These are phyloP conservation scores for Drosophila subsilvestris DNA, from an alignment of 2,888 invertebrate genomes.

Conservation along the genomic window DNA sequence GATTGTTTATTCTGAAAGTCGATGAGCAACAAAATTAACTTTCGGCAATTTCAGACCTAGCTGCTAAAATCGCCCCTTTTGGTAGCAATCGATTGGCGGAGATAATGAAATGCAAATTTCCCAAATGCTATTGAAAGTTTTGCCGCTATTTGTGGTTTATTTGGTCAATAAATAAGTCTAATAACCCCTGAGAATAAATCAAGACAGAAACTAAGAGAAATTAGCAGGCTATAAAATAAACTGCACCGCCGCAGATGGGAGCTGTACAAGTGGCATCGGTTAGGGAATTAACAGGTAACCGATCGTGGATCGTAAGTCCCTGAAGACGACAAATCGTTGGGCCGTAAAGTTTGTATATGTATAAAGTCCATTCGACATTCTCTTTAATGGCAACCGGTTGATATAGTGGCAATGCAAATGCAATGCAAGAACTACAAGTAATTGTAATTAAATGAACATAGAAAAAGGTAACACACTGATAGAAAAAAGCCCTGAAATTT, in stretches of 20 bases:
- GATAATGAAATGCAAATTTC: conserved; percentile 35
- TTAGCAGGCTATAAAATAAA: conserved; percentile 57
- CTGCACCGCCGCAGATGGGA: conserved; percentile 1
- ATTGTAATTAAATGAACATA: conserved; percentile 61
- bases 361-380: conserved; percentile 21
- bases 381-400: conserved; percentile 61
- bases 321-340: conserved; percentile 25
- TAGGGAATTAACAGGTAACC: conserved; percentile 17
- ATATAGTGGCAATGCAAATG: no score
- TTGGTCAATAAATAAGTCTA: conserved; percentile 37
- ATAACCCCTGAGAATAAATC: conserved; percentile 35
- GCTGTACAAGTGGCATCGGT: conserved; percentile 28
- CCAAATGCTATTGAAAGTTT: conserved; percentile 8
- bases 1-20: conserved; percentile 35
- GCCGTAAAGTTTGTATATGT: not conserved
- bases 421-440: no score
- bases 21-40: conserved; percentile 41
- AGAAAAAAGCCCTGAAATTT: no score
- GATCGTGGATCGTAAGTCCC: not conserved
- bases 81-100: conserved; percentile 33
- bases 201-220: conserved; percentile 23
- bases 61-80: conserved; percentile 12
- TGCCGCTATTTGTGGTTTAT: conserved; percentile 35
- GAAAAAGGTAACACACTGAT: no score
- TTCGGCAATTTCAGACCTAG: conserved; percentile 24